Evolutionary conservation across 2,797 vertebrate genomes (phyloP).

Genomic region (Falco novaeseelandiae): DNA sequence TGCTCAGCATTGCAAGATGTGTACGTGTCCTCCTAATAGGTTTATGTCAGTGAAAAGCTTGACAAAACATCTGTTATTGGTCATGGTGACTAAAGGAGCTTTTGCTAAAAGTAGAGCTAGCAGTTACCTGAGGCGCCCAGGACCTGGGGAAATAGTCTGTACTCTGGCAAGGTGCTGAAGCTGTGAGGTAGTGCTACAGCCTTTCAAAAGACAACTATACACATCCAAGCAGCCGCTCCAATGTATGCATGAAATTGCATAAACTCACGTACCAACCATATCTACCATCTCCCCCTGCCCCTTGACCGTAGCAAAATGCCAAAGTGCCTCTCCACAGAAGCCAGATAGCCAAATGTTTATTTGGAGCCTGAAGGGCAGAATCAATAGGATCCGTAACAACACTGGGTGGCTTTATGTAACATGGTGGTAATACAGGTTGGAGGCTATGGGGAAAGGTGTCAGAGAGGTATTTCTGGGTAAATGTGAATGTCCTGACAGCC

Average conservation of each 20-base stretch:
- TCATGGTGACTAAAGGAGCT: background rate
- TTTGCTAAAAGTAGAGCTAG: background rate
- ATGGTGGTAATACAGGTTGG: background rate
- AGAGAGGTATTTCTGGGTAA: background rate
- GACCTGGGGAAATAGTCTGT: background rate
- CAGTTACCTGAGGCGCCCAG: background rate
- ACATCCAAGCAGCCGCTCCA: background rate
- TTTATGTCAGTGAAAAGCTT: background rate
- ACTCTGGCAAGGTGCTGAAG: background rate
- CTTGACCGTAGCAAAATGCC: background rate
- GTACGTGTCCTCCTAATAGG: fast-evolving
- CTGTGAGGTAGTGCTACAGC: background rate
- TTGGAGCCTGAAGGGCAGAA: background rate
- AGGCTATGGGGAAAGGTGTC: background rate
- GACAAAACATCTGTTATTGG: background rate
- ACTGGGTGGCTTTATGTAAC: background rate
- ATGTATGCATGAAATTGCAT: background rate
- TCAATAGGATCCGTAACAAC: background rate
- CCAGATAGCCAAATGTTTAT: background rate
- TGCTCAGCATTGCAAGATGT: background rate
- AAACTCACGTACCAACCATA: background rate
- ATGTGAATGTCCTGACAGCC: background rate
- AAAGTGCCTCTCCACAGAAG: background rate
- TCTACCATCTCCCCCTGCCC: background rate
- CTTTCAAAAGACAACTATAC: background rate